Percentiles rank a stretch among this genome's conserved stretches.
These are phyloP conservation scores for Anoplopoma fimbria DNA, from an alignment of 2,113 vertebrate species.

Conservation along the genomic window DNA sequence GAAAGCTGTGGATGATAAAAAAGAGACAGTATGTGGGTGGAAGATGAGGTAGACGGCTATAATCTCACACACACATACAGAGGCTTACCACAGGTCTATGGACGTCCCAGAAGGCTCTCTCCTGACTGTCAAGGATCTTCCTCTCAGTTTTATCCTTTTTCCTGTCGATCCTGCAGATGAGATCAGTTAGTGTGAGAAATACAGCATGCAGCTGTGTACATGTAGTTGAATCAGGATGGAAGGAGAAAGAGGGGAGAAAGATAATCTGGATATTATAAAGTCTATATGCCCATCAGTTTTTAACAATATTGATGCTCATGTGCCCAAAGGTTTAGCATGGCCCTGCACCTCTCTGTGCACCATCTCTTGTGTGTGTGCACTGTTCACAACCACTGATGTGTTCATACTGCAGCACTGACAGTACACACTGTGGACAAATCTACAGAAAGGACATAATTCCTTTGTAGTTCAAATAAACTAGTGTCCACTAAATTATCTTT, in stretches of 20 bases:
- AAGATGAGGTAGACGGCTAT: slow-evolving; percentile 9
- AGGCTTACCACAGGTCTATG: slow-evolving; percentile 89
- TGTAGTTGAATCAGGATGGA: neutral
- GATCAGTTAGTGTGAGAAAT: slow-evolving; percentile 57
- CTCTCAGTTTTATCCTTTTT: slow-evolving; percentile 99
- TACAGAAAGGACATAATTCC: too few species aligned
- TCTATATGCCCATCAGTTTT: slow-evolving; percentile 2
- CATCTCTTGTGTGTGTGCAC: neutral
- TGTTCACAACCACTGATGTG: neutral
- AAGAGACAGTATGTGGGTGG: neutral
- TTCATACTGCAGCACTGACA: neutral
- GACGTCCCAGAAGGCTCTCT: slow-evolving; percentile 99
- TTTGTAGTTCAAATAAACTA: neutral
- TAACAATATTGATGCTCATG: neutral
- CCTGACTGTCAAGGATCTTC: slow-evolving; percentile 98
- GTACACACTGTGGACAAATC: neutral
- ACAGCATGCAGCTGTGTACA: neutral
- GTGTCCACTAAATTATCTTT: neutral
- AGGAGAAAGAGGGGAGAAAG: neutral
- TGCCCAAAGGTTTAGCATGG: neutral
- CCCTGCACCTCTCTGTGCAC: neutral
- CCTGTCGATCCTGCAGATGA: slow-evolving; percentile 91
- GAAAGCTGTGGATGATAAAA: neutral
- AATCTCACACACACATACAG: slow-evolving; percentile 10
- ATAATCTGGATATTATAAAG: neutral